Base-by-base conservation (phyloP, 2,113 vertebrate species). In the Cochlearius cochlearius region DNA sequence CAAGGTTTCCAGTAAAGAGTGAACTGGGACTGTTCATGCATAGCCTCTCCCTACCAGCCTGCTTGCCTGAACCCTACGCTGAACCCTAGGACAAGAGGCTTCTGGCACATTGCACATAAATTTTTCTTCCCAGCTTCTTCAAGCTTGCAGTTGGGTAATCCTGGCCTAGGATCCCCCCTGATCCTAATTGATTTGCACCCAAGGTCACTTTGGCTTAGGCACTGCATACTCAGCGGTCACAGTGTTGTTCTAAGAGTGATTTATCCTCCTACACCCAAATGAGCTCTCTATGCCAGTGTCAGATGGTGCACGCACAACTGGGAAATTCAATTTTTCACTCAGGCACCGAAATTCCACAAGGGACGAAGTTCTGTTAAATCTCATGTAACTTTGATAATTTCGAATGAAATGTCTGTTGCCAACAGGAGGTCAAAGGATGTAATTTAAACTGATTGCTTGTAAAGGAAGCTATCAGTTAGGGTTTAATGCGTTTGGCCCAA, bases 401-500 rank as follows among this genome's bases (percentile, higher is more conserved):
- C 10, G 2, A 76, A 76, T 69, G 38, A 90, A 95, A 78, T 29
- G 27, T 75, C 62, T 68, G 59, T 72, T 88, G 76, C 58, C 78
- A 91, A 73, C 45, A 79, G 78, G 69, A 92, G 86, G 79, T 92
- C 92, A 96, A 92, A 94, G 88, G 88, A 96, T 93, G 93, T 83
- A 1, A 85, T 89, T 95, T 93, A 86, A 94, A 79, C 47, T n/a
- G 66, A 49, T 82, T 45, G 74, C 76, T 94, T 90, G 69, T 74
- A 95, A 90, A 87, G 85, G 95, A 97, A 96, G 73, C n/a, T 60
- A 82, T 92, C 94, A 75, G 63, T 87, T 94, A 94, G 30, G 23
- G 39, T 94, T 96, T 95, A 95, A 92, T 94, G 67, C 3, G 2
- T 94, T 94, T 95, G 77, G 92, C 85, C 82, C 62, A 87, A 79